Conservation (phyloP, 2,888 invertebrate genomes). For the Diabrotica balteata region DNA sequence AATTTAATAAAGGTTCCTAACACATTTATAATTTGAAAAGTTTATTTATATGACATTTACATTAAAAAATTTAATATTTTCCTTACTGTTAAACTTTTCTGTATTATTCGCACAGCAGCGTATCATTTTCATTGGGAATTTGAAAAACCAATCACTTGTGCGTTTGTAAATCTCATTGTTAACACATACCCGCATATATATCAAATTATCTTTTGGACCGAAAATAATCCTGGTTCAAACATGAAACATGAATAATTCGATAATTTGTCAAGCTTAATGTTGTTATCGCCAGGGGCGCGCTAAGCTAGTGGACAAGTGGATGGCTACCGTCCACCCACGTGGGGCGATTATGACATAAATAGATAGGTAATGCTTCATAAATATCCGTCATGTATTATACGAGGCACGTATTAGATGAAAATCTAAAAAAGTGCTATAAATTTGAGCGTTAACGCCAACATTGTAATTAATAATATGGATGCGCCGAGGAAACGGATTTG, state of each 20-base stretch:
- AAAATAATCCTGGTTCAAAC: slow-evolving; percentile 17
- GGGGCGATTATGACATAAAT: not conserved
- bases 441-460: too few relatives aligned
- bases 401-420: not conserved
- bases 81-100: too few relatives aligned
- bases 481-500: too few relatives aligned
- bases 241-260: slow-evolving; percentile 14
- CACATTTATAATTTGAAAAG: too few relatives aligned
- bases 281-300: slow-evolving; percentile 8
- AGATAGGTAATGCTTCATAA: not conserved
- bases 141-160: slow-evolving; percentile 3
- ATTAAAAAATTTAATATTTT: too few relatives aligned
- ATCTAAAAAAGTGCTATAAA: not conserved
- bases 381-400: not conserved
- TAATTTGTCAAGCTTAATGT: slow-evolving; percentile 22
- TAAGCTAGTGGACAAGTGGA: slow-evolving; percentile 9
- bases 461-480: too few relatives aligned
- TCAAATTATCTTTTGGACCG: slow-evolving; percentile 13
- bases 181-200: slow-evolving; percentile 12
- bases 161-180: slow-evolving; percentile 13
- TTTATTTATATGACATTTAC: too few relatives aligned
- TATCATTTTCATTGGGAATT: too few relatives aligned
- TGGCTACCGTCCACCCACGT: not conserved
- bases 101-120: too few relatives aligned
- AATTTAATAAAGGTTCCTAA: too few relatives aligned